phyloP scores from a whole-genome alignment of 92 coral and sea anemone species.

The Paramuricea clavata region DNA sequence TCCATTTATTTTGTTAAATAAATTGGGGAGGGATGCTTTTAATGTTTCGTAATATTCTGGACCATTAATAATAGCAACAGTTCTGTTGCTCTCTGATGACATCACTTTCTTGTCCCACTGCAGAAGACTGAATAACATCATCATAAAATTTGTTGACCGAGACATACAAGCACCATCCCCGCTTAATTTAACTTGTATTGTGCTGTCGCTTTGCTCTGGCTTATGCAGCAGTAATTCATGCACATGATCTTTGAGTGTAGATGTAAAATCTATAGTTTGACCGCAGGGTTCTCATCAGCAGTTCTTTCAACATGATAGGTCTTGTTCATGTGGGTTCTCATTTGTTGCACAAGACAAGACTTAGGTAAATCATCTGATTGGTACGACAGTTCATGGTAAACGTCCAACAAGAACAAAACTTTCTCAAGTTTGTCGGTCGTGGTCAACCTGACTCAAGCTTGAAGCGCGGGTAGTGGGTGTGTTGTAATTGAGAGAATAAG shows the following conservation, averaged over 20 bases:
- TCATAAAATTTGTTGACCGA: not conserved
- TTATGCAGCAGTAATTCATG: not conserved
- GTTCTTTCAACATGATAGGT: not conserved
- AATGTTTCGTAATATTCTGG: slow-evolving; percentile 66
- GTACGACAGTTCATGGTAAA: not conserved
- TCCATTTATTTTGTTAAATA: slow-evolving; percentile 58
- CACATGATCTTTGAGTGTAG: not conserved
- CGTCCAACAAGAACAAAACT: not conserved
- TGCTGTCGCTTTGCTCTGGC: not conserved
- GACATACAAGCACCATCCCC: not conserved
- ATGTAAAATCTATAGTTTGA: not conserved
- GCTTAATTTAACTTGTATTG: not conserved
- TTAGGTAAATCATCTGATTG: not conserved
- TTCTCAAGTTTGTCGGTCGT: slow-evolving; percentile 33
- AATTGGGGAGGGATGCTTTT: slow-evolving; percentile 44
- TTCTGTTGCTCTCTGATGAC: slow-evolving; percentile 68
- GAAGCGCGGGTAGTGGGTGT: not conserved
- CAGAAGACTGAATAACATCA: too few relatives aligned
- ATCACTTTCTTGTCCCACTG: slow-evolving; percentile 56
- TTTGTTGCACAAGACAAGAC: not conserved
- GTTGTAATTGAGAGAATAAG: slow-evolving; percentile 17
- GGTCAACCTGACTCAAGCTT: not conserved
- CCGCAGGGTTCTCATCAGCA: not conserved
- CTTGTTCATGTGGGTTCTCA: not conserved
- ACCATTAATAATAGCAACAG: slow-evolving; percentile 66